phyloP scores from a whole-genome alignment of 2,797 vertebrate genomes.

The Enteromius radiatus region DNA sequence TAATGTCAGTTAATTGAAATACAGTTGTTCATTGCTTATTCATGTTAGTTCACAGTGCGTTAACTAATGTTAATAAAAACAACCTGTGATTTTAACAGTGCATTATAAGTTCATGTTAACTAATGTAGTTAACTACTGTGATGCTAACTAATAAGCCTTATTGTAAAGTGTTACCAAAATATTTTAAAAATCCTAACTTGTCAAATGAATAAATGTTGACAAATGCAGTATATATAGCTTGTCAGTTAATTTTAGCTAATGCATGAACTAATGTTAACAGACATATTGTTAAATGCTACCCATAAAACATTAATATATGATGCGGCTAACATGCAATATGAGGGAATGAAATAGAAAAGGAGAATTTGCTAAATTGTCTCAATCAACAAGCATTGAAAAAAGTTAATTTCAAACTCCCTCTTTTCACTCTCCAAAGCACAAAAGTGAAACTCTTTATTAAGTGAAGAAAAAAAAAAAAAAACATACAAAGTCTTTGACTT shows the following conservation, averaged over 20 bases:
- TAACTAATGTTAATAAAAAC: too few species aligned
- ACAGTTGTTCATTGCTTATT: too few species aligned
- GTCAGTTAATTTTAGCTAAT: not conserved
- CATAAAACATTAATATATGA: not conserved
- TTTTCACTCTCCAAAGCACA: not conserved
- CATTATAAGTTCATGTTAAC: not conserved
- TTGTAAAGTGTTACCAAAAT: too few species aligned
- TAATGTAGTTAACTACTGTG: too few species aligned
- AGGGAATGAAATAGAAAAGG: not conserved
- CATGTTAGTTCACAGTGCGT: too few species aligned
- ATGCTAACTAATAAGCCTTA: too few species aligned
- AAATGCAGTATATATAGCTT: not conserved
- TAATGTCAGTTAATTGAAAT: too few species aligned
- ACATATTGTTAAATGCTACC: not conserved
- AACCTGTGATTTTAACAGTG: too few species aligned
- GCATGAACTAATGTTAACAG: not conserved
- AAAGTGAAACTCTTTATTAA: conserved; percentile 5
- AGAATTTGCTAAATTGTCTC: not conserved
- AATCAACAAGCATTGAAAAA: not conserved
- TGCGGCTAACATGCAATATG: not conserved
- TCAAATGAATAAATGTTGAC: not conserved
- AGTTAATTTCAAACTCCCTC: not conserved
- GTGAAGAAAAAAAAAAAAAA: not conserved
- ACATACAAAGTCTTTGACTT: not conserved
- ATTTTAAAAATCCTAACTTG: not conserved